Evolutionary conservation across 2,888 invertebrate genomes (phyloP), one percentile per base, ranked within the genome.

Genomic region (Melikaiella ostensackeni): DNA sequence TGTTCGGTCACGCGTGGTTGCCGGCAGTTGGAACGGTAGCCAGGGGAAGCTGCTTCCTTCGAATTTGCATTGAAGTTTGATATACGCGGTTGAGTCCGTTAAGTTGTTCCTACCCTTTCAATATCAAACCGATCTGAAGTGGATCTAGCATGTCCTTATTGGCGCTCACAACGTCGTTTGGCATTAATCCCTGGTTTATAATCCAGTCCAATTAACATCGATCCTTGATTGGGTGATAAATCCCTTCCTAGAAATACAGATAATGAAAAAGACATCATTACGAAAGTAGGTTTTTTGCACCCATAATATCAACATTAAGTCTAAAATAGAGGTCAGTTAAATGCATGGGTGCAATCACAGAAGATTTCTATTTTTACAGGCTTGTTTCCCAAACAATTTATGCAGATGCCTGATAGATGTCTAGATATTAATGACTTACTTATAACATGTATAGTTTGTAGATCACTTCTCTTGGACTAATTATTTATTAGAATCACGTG

Each of bases 1-100:
- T 87, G 86, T 88, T 86, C 85, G 87, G 89, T 90, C 88, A 90
- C 89, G 89, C 89, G 89, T 88, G 87, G 88, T 86, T 88, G 88
- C 86, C 82, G 85, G 82, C 85, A 85, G 82, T 86, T 85, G 84
- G 85, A 86, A 86, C 85, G 86, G 86, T 86, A 86, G 84, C 85
- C 81, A 80, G 83, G 79, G 82, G 81, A 81, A 76, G 80, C 77
- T 33, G 77, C 81, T 82, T 82, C 80, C 80, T 82, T 75, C 78
- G 78, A 76, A 79, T 83, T 80, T 78, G 74, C 77, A 80, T 84
- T 83, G 79, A 82, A 83, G 83, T 85, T 85, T 86, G 85, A 89
- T 88, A 88, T 88, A 88, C 88, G 84, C 85, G 84, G 82, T 84
- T 79, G 83, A 81, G 80, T 82, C 83, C 83, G 84, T 85, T 84